Evolutionary conservation across 53 echinoderm and acorn worm species (phyloP), one percentile per base, ranked within the genome.

Genomic region (Henricia sp.): DNA sequence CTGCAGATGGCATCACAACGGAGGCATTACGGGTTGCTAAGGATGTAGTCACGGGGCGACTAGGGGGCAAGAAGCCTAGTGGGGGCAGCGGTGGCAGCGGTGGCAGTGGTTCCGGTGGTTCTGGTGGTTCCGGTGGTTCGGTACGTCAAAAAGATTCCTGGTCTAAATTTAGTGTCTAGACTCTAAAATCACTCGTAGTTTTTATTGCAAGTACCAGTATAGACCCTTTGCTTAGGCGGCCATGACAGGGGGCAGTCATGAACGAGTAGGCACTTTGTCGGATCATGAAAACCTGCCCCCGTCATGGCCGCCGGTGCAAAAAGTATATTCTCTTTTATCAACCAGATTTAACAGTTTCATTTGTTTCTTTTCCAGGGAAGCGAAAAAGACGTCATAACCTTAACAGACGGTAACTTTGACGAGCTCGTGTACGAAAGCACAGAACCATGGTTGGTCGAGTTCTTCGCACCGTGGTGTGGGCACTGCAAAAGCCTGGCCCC

Each of bases 401-500:
- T 97, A 46, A 97, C 99, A 3, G 99, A 95, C 74, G 34, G 68
- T 60, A 99, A 99, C 91, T 99, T 99, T 82, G 92, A 99, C 14
- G 87, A 91, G 20, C 29, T 66, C 17, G 99, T 99, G 3, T 37
- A 88, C 34, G 54, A 58, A 23, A 92, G 94, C 65, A 74, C 92
- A 13, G 91, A 94, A 1, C 87, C 64, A 1, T 92, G 89, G 90
- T 64, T 99, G 84, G 99, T 99, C 14, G 99, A 99, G 56, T 99
- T 99, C 87, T 99, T 83, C 82, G 99, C 99, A 2, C 99, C 99
- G 0, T 99, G 99, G 99, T 99, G 99, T 37, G 99, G 99, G 13
- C 99, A 99, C 66, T 99, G 99, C 56, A 78, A 99, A 57, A 76
- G 57, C 16, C 84, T 99, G 23, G 99, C 83, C 11, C 99, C 99